phyloP scores from a whole-genome alignment of 2,888 invertebrate species.

The Timandra comae region DNA sequence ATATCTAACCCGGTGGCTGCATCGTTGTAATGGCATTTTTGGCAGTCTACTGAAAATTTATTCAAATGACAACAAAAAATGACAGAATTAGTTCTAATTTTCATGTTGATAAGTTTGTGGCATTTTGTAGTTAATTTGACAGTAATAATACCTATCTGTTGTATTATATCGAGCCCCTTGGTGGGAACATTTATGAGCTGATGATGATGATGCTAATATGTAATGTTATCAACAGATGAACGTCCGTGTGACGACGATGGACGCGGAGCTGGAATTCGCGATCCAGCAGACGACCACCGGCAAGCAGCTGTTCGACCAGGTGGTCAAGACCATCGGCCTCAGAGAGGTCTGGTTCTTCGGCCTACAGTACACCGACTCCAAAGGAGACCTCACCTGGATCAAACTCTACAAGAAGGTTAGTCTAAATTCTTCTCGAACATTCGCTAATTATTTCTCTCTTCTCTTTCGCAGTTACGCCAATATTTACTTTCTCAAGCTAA shows the following conservation, averaged over 20 bases:
- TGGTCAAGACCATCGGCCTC: constrained; percentile 99
- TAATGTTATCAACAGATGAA: constrained; percentile 93
- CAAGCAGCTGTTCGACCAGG: constrained; percentile 99
- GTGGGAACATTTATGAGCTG: too few species aligned
- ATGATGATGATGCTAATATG: too few species aligned
- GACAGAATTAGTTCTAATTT: too few species aligned
- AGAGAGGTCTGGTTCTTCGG: constrained; percentile 99
- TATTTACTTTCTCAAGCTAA: too few species aligned
- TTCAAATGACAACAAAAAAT: too few species aligned
- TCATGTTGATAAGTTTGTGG: neutral
- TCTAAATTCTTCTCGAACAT: constrained; percentile 12
- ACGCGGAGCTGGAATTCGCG: constrained; percentile 99
- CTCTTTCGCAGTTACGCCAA: too few species aligned
- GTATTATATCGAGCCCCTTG: too few species aligned
- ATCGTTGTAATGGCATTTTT: too few species aligned
- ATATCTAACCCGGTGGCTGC: too few species aligned
- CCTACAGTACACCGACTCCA: constrained; percentile 98
- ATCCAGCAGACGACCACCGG: constrained; percentile 99
- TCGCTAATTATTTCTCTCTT: too few species aligned
- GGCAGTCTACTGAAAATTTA: too few species aligned
- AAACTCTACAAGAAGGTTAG: constrained; percentile 99
- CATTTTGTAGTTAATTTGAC: neutral
- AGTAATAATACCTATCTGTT: neutral
- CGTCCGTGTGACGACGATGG: constrained; percentile 99
- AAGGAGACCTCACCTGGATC: constrained; percentile 98